Evolutionary conservation across 2,113 vertebrate genomes (phyloP).

Genomic region (Thamnophis sirtalis): DNA sequence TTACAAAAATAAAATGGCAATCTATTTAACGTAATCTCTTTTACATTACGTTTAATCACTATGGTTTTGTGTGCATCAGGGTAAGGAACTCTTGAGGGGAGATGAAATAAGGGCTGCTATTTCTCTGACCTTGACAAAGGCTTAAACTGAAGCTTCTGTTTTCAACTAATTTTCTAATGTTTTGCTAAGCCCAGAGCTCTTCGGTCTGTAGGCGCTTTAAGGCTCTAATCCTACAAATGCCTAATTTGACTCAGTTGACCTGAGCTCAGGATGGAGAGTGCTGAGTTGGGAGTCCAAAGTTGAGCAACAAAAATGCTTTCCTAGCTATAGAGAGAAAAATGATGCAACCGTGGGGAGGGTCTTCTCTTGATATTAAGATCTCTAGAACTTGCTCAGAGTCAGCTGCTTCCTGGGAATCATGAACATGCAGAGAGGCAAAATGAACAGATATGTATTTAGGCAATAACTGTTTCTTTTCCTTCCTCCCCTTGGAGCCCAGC

Average conservation of each 20-base stretch:
- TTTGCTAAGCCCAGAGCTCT: slow-evolving; percentile 1
- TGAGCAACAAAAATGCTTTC: background rate
- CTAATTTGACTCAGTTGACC: background rate
- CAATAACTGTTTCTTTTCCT: background rate
- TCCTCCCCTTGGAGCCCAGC: background rate
- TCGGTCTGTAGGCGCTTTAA: background rate
- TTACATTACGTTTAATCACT: slow-evolving; percentile 12
- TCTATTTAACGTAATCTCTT: slow-evolving; percentile 17
- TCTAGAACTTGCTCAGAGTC: background rate
- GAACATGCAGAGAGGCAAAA: background rate
- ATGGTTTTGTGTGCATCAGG: slow-evolving; percentile 8
- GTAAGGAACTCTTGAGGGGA: slow-evolving; percentile 1
- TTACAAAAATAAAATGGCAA: slow-evolving; percentile 10
- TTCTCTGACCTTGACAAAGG: slow-evolving; percentile 20
- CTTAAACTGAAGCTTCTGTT: slow-evolving; percentile 15
- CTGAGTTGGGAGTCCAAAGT: background rate
- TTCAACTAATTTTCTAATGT: slow-evolving; percentile 16
- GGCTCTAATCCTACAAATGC: background rate
- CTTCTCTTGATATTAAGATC: background rate
- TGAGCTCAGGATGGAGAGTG: background rate
- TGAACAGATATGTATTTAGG: background rate
- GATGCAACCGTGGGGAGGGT: background rate
- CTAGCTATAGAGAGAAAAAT: background rate
- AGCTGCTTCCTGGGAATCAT: background rate
- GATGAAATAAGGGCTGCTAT: background rate